Conservation (phyloP, 2,113 vertebrate genomes). For the Macrotus californicus region DNA sequence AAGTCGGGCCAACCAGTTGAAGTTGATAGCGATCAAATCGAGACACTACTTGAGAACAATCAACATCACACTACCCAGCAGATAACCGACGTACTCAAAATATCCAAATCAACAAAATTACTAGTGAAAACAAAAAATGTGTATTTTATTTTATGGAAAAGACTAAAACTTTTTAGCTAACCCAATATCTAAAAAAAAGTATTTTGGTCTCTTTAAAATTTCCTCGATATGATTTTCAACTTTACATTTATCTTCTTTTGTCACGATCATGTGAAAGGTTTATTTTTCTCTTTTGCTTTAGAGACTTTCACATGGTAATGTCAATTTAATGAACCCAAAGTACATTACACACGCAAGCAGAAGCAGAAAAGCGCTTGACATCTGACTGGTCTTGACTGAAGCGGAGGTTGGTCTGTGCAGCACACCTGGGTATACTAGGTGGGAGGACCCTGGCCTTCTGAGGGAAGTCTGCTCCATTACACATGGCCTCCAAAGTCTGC, state of each 20-base stretch:
- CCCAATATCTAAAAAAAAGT: neutral
- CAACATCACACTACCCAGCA: no score
- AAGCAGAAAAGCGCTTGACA: neutral
- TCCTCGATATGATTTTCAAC: neutral
- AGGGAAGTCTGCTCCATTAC: neutral
- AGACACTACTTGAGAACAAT: no score
- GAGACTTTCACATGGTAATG: neutral
- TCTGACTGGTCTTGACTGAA: neutral
- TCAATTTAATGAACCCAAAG: neutral
- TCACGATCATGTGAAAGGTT: neutral
- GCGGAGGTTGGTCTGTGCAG: neutral
- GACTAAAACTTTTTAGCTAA: no score
- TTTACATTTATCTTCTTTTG: neutral
- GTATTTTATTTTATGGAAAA: no score
- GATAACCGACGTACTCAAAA: no score
- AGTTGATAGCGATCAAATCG: no score
- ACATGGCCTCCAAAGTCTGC: neutral
- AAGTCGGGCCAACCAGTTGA: no score
- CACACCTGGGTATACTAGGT: neutral
- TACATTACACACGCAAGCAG: neutral
- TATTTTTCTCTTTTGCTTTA: neutral
- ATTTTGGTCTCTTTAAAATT: neutral
- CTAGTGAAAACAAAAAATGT: no score
- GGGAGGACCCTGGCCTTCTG: neutral
- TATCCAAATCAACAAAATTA: no score